Conservation (phyloP, 2,888 invertebrate species). For the Erannis defoliaria region DNA sequence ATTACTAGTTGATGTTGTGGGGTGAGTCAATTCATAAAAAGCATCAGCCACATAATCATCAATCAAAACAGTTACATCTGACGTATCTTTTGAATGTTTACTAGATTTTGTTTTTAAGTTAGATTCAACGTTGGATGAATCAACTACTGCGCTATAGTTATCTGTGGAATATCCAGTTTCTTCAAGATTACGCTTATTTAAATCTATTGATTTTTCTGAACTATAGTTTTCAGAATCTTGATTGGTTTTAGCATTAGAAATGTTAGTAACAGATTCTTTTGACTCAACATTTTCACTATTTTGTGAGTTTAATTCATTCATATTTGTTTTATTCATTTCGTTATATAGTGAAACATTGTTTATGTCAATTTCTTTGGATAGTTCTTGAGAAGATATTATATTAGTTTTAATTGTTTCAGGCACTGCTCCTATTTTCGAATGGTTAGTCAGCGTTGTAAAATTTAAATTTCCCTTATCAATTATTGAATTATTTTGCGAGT, state of each 20-base stretch:
- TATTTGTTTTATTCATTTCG: neutral
- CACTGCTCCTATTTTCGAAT: neutral
- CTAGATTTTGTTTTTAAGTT: neutral
- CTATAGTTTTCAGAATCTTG: neutral
- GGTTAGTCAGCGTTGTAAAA: neutral
- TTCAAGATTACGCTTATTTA: neutral
- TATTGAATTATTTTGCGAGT: neutral
- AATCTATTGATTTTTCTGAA: neutral
- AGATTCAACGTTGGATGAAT: neutral
- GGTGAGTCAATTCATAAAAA: neutral
- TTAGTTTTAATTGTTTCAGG: neutral
- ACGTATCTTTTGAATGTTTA: neutral
- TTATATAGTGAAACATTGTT: neutral
- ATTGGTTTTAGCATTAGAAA: neutral
- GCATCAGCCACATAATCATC: neutral
- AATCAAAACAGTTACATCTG: neutral
- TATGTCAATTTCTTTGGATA: neutral
- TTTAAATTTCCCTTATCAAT: neutral
- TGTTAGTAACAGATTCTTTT: neutral
- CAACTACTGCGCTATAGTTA: neutral
- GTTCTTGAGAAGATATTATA: neutral
- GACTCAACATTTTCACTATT: no score
- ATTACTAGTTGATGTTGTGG: neutral
- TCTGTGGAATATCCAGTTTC: neutral
- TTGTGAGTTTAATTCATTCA: neutral